phyloP scores from a whole-genome alignment of 1,140 invertebrate species.

The Zaprionus camerounensis region DNA sequence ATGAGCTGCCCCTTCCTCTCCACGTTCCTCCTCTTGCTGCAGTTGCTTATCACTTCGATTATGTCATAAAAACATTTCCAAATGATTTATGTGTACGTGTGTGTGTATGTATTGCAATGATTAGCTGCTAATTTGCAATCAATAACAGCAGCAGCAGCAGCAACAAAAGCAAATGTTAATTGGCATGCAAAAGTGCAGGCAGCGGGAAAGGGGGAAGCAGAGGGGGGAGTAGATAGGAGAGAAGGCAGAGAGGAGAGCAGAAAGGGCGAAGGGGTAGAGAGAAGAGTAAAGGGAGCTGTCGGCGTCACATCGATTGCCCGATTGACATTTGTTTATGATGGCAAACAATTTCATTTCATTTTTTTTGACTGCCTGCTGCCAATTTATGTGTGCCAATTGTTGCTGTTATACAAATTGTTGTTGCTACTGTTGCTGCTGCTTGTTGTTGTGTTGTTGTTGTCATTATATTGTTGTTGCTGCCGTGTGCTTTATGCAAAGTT shows the following conservation, averaged over 20 bases:
- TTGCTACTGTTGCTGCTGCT: slow-evolving; percentile 29
- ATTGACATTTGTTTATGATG: slow-evolving; percentile 60
- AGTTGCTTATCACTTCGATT: slow-evolving; percentile 37
- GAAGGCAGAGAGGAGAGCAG: neutral
- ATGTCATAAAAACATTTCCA: slow-evolving; percentile 52
- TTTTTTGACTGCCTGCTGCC: slow-evolving; percentile 48
- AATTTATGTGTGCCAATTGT: slow-evolving; percentile 67
- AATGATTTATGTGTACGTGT: neutral
- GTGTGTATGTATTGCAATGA: slow-evolving; percentile 23
- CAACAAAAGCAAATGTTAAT: slow-evolving; percentile 30
- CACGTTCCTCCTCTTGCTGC: neutral
- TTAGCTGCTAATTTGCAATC: slow-evolving; percentile 69
- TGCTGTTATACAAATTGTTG: slow-evolving; percentile 30
- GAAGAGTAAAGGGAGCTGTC: neutral
- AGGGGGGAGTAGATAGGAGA: neutral
- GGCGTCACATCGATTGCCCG: slow-evolving; percentile 21
- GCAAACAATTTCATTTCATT: slow-evolving; percentile 58
- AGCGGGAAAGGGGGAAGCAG: neutral
- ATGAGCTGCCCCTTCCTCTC: neutral
- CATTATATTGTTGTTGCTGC: neutral
- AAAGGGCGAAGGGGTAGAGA: neutral
- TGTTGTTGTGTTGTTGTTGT: neutral
- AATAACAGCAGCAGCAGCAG: slow-evolving; percentile 40
- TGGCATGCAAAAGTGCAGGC: slow-evolving; percentile 16
- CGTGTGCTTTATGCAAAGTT: slow-evolving; percentile 63